Percentiles rank a stretch among this genome's conserved stretches.
phyloP scores from a whole-genome alignment of 2,888 invertebrate species.

The Tenthredo mesomela region DNA sequence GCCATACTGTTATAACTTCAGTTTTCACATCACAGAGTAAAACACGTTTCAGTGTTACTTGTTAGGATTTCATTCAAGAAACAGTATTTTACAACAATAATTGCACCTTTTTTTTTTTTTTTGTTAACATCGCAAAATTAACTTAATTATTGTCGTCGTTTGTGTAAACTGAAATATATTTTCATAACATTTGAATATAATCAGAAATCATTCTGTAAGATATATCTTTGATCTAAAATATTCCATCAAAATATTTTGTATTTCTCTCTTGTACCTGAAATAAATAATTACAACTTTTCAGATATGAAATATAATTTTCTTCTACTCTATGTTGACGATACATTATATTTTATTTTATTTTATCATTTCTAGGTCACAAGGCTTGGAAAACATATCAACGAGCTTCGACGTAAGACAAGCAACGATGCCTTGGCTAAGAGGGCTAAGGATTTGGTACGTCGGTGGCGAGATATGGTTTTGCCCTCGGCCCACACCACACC shows the following conservation, averaged over 20 bases:
- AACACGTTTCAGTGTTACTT: neutral
- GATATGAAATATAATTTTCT: neutral
- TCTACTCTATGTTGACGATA: neutral
- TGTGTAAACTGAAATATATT: neutral
- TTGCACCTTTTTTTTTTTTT: neutral
- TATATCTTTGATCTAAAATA: neutral
- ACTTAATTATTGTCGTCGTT: neutral
- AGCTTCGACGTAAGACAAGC: slow-evolving; percentile 91
- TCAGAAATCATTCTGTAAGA: neutral
- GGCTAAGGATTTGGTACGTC: slow-evolving; percentile 94
- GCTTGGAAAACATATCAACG: slow-evolving; percentile 96
- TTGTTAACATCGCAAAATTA: neutral
- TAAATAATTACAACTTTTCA: neutral
- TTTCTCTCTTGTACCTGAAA: neutral
- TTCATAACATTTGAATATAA: neutral
- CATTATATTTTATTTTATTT: neutral
- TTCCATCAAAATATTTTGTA: neutral
- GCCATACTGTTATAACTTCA: neutral
- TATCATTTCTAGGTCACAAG: slow-evolving; percentile 89
- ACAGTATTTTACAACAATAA: neutral
- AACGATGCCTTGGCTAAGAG: slow-evolving; percentile 92
- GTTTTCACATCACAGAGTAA: slow-evolving; percentile 5
- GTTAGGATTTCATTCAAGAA: neutral
- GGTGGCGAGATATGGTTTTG: slow-evolving; percentile 94
- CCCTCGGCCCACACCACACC: slow-evolving; percentile 77